phyloP scores from a whole-genome alignment of 2,797 vertebrate genomes.

The Phyllotis vaccarum region DNA sequence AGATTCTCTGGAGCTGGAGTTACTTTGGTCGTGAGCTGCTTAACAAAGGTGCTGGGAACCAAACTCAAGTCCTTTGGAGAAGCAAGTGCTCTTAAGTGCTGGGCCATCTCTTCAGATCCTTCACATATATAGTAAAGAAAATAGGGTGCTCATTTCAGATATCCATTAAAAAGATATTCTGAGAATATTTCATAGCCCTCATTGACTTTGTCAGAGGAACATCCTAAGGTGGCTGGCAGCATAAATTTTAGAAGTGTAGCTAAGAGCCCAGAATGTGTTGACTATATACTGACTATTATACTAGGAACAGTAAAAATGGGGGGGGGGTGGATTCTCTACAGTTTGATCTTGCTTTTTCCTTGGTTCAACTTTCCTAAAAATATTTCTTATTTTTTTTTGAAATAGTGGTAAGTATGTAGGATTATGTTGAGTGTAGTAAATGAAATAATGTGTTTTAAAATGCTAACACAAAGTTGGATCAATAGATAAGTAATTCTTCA shows the following conservation, averaged over 20 bases:
- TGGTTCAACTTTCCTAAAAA: neutral
- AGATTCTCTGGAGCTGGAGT: neutral
- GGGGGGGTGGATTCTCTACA: neutral
- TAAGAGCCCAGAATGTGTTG: neutral
- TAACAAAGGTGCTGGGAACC: neutral
- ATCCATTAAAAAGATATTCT: neutral
- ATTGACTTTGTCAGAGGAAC: neutral
- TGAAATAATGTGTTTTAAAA: conserved; percentile 27
- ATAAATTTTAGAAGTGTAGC: neutral
- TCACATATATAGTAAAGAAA: neutral
- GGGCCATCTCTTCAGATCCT: neutral
- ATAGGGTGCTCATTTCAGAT: neutral
- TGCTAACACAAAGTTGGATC: neutral
- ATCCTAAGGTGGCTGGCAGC: neutral
- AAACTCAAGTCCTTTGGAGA: neutral
- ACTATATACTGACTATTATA: neutral
- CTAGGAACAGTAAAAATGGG: neutral
- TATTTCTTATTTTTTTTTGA: conserved; percentile 19
- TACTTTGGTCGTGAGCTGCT: neutral
- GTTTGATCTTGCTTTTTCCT: conserved; percentile 36
- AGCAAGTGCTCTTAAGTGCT: neutral
- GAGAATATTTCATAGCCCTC: neutral
- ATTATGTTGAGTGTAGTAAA: conserved; percentile 8
- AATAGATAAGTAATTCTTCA: neutral
- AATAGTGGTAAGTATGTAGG: neutral